Base-by-base conservation (phyloP, 2,797 vertebrate genomes). In the Forpus xanthops region DNA sequence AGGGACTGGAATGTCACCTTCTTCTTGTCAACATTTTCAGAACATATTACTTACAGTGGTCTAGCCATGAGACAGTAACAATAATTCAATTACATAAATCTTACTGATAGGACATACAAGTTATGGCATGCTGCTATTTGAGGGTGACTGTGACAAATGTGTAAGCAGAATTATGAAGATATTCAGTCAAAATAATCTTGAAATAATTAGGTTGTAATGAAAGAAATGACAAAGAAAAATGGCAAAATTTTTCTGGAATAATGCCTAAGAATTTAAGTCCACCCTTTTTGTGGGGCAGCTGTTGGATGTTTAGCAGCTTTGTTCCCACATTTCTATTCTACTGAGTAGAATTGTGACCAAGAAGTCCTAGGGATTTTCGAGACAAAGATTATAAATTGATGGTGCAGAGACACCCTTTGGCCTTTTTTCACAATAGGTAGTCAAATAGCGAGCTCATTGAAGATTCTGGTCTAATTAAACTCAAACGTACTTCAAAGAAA, bases 401-500 rank as follows among this genome's bases (percentile, higher is more conserved):
- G 47, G 56, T 90, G 64, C 67, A 82, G 79, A 90, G 77, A 47
- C 56, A 70, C 77, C 55, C 87, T 93, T 91, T 84, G 30, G 67
- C 80, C 83, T 95, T 78, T 84, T 89, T 95, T 89, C 87, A 79
- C 77, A 85, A 94, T 67, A 82, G 87, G 60, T 85, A 91, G 91
- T 91, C 66, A 81, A 70, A n/a, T 72, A 50, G 31, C 76, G 56
- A 90, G 35, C 41, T 76, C 94, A 95, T 95, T 91, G 95, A 95
- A 90, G 77, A 70, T 84, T 93, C 53, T 79, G 16, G 79, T 94
- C 64, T 64, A 95, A 95, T 96, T 96, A 95, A 86, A 73, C 39
- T 93, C 83, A 87, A 94, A 44, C 1, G 0, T 60, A 71, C 85
- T 94, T 96, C 90, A 95, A 87, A 95, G 93, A 62, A 94, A 93